These are phyloP conservation scores for Lottia scabra DNA, from an alignment of 2,888 invertebrate genomes.

Conservation along the genomic window DNA sequence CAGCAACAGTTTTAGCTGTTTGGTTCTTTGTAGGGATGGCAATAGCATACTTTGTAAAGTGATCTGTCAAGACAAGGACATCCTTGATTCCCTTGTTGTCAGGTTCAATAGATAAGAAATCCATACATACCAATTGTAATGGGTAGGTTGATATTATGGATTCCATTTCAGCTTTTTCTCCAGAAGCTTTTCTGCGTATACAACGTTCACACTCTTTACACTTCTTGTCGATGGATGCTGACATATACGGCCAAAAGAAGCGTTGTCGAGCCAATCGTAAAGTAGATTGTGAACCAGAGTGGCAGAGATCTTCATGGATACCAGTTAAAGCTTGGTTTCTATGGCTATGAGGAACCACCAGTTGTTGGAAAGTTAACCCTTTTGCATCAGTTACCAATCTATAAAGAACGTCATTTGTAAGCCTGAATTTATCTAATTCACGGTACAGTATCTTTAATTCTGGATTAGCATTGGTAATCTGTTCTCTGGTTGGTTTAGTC, in stretches of 20 bases:
- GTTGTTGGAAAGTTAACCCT: not conserved
- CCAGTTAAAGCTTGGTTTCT: not conserved
- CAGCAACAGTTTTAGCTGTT: conserved; percentile 27
- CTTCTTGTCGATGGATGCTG: conserved; percentile 25
- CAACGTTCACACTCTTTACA: conserved; percentile 35
- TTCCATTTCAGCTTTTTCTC: not conserved
- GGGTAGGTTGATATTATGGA: conserved; percentile 29
- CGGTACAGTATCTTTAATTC: not conserved
- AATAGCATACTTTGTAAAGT: conserved; percentile 24
- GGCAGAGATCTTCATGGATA: not conserved
- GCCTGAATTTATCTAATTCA: not conserved
- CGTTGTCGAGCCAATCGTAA: conserved; percentile 18
- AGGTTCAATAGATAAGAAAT: conserved; percentile 36
- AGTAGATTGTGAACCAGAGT: not conserved
- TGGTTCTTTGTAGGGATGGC: conserved; percentile 27
- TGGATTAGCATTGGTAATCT: not conserved
- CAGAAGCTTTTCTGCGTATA: not conserved
- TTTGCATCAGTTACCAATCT: not conserved
- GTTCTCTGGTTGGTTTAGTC: not conserved
- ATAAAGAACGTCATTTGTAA: not conserved
- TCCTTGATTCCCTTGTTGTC: conserved; percentile 13
- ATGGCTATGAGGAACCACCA: not conserved
- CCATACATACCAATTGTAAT: conserved; percentile 36
- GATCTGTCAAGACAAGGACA: conserved; percentile 22
- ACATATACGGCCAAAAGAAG: conserved; percentile 38